These are phyloP conservation scores for Panopea generosa DNA, from an alignment of 2,888 invertebrate genomes.

Conservation along the genomic window DNA sequence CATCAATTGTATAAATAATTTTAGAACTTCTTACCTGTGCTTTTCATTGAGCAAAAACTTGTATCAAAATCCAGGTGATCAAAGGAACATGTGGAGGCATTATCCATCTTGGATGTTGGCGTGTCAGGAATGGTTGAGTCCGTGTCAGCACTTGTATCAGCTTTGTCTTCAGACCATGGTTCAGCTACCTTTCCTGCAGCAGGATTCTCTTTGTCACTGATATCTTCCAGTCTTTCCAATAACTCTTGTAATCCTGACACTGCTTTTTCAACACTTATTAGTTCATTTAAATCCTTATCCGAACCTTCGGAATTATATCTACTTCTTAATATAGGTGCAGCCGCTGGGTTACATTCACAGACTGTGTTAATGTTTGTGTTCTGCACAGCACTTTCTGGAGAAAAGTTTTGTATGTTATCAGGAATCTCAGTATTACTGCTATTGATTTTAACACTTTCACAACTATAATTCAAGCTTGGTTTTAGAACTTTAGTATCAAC, in stretches of 20 bases:
- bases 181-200: too few relatives aligned
- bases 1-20: too few relatives aligned
- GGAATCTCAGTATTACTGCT: neutral
- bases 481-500: neutral
- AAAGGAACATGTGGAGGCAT: conserved; percentile 51
- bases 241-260: conserved; percentile 44
- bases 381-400: too few relatives aligned
- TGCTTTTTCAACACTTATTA: conserved; percentile 18
- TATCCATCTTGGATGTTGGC: conserved; percentile 50
- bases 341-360: too few relatives aligned
- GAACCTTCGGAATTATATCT: too few relatives aligned
- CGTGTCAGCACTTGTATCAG: neutral
- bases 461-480: neutral
- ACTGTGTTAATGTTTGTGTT: too few relatives aligned
- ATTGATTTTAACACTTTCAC: neutral
- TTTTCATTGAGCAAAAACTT: conserved; percentile 65
- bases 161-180: too few relatives aligned
- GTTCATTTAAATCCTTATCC: conserved; percentile 6
- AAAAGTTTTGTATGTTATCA: too few relatives aligned
- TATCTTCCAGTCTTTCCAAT: conserved; percentile 48
- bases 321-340: too few relatives aligned
- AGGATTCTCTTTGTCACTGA: conserved; percentile 28
- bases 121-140: conserved; percentile 6
- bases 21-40: conserved; percentile 65
- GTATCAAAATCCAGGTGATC: conserved; percentile 65